Conservation (phyloP, 1,140 invertebrate genomes). For the Ceratina australensis region DNA sequence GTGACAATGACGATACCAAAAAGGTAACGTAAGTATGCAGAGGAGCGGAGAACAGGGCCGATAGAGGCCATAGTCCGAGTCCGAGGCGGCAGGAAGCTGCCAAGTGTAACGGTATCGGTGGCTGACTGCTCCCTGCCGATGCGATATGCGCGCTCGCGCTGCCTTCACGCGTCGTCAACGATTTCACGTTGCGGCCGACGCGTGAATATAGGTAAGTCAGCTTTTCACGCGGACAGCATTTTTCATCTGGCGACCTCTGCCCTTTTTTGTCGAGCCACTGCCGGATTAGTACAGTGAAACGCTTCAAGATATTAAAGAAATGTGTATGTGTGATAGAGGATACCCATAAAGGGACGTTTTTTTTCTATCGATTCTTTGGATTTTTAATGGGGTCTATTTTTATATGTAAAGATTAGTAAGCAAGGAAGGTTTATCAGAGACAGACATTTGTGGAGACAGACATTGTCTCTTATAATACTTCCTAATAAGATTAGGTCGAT, state of each 20-base stretch:
- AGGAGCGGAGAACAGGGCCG: slow-evolving; percentile 49
- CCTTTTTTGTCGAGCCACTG: neutral
- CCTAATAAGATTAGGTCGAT: neutral
- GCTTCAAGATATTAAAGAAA: no score
- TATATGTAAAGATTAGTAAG: no score
- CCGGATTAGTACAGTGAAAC: neutral
- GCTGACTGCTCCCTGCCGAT: slow-evolving; percentile 36
- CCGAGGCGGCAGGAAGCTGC: slow-evolving; percentile 71
- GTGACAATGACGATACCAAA: slow-evolving; percentile 60
- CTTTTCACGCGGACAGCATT: slow-evolving; percentile 24
- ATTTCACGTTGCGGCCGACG: slow-evolving; percentile 47
- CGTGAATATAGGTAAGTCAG: slow-evolving; percentile 43
- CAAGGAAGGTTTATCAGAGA: no score
- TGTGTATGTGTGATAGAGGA: no score
- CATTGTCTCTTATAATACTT: no score
- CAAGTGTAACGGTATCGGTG: slow-evolving; percentile 73
- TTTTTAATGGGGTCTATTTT: no score
- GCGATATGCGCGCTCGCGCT: slow-evolving; percentile 9
- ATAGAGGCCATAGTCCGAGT: slow-evolving; percentile 53
- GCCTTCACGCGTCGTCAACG: slow-evolving; percentile 42
- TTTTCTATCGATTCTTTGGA: no score
- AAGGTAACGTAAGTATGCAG: slow-evolving; percentile 66
- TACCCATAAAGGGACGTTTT: no score
- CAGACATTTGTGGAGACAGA: no score
- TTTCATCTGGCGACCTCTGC: neutral